Percentiles rank a stretch among this genome's conserved stretches.
phyloP scores from a whole-genome alignment of 2,113 vertebrate species.

The Aramus guarauna region DNA sequence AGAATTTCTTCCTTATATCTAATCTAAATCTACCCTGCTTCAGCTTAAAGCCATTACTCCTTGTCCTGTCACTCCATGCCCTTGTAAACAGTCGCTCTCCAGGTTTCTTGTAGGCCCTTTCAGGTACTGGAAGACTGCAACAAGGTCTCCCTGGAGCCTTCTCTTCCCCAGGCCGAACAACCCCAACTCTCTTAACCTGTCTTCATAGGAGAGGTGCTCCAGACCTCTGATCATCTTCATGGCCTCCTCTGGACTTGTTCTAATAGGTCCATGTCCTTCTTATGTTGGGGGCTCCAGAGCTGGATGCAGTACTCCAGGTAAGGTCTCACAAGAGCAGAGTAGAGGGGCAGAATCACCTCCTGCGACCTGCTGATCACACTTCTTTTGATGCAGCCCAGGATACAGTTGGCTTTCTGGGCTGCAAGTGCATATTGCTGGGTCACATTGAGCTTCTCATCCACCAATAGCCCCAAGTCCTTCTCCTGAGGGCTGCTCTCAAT shows the following conservation, averaged over 20 bases:
- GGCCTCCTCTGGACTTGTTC: not conserved
- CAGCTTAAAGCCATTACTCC: not conserved
- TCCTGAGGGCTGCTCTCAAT: not conserved
- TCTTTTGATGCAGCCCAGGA: not conserved
- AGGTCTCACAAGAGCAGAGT: not conserved
- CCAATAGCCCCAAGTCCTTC: too few relatives aligned
- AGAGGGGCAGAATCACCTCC: not conserved
- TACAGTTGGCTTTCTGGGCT: not conserved
- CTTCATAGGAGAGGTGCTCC: not conserved
- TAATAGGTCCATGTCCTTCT: not conserved
- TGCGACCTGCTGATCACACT: accelerated
- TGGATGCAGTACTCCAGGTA: not conserved
- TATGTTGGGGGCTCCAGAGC: not conserved
- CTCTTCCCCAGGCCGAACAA: not conserved
- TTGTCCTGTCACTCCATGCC: not conserved
- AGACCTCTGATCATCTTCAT: not conserved
- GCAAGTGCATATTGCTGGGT: accelerated
- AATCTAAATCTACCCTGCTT: not conserved
- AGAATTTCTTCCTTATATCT: not conserved
- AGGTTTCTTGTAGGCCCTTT: not conserved
- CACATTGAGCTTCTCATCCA: not conserved
- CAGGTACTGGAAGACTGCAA: not conserved
- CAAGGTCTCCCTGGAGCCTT: not conserved
- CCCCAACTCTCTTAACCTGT: not conserved
- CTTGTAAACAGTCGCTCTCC: not conserved